These are phyloP conservation scores for Lepus oiostolus DNA, from an alignment of 2,797 vertebrate genomes.

Conservation along the genomic window DNA sequence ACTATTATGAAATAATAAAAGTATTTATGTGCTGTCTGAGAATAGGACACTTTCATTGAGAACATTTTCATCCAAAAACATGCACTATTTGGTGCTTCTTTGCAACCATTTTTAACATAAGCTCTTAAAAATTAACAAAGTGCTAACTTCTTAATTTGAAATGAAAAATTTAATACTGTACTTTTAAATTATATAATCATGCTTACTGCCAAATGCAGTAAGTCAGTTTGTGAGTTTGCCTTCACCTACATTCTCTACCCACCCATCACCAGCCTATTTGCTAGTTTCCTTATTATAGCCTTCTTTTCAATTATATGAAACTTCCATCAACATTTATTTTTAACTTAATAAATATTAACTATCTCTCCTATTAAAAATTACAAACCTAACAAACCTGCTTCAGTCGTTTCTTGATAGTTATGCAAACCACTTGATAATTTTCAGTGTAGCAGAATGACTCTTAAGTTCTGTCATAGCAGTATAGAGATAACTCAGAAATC, in stretches of 20 bases:
- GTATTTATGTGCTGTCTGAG: background rate
- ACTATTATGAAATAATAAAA: background rate
- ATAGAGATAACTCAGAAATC: no score
- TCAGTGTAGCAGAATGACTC: background rate
- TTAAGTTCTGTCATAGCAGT: background rate
- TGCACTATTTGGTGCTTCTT: background rate
- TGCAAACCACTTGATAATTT: slow-evolving; percentile 39
- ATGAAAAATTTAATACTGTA: background rate
- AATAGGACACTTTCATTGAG: background rate
- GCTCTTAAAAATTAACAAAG: slow-evolving; percentile 13
- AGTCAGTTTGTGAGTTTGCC: background rate
- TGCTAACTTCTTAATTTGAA: slow-evolving; percentile 47
- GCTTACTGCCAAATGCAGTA: slow-evolving; percentile 10
- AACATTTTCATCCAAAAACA: background rate
- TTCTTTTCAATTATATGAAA: background rate
- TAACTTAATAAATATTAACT: background rate
- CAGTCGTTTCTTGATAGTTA: slow-evolving; percentile 36
- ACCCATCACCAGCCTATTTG: background rate
- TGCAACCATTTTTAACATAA: background rate
- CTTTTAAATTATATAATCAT: background rate
- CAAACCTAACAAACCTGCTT: slow-evolving; percentile 22
- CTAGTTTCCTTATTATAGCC: slow-evolving; percentile 3
- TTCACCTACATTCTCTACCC: background rate
- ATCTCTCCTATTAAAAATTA: slow-evolving; percentile 21
- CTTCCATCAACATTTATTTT: slow-evolving; percentile 33